Conservation (phyloP, 1,140 invertebrate genomes). For the Sesamia nonagrioides region DNA sequence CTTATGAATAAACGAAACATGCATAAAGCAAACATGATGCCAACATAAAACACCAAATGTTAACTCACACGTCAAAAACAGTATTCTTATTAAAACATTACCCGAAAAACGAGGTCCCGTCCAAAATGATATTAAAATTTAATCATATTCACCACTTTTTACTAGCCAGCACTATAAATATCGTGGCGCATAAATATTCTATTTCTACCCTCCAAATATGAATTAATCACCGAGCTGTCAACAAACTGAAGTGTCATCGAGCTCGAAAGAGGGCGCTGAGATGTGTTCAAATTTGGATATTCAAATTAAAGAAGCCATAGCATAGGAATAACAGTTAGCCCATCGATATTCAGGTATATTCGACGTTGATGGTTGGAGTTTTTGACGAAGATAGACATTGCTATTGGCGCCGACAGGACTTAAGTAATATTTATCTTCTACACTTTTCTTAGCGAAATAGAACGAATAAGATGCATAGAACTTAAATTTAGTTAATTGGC, state of each 20-base stretch:
- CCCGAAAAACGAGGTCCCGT: neutral
- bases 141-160: conserved; percentile 47
- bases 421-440: no score
- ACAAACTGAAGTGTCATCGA: conserved; percentile 73
- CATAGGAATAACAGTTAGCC: neutral
- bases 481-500: no score
- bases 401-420: no score
- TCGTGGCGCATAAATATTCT: conserved; percentile 61
- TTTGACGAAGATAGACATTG: no score
- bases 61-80: conserved; percentile 13
- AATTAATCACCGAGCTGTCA: conserved; percentile 73
- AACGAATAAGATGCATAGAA: no score
- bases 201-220: conserved; percentile 66
- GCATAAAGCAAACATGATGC: neutral
- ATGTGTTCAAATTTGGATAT: conserved; percentile 56
- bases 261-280: conserved; percentile 55
- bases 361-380: neutral
- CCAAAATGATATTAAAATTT: conserved; percentile 44
- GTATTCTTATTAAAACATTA: conserved; percentile 27
- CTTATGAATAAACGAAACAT: conserved; percentile 6
- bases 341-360: no score
- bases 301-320: neutral
- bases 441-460: no score
- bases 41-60: conserved; percentile 23
- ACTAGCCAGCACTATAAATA: conserved; percentile 55